phyloP scores from a whole-genome alignment of 2,888 invertebrate genomes.

The Drosophila stalkeri region DNA sequence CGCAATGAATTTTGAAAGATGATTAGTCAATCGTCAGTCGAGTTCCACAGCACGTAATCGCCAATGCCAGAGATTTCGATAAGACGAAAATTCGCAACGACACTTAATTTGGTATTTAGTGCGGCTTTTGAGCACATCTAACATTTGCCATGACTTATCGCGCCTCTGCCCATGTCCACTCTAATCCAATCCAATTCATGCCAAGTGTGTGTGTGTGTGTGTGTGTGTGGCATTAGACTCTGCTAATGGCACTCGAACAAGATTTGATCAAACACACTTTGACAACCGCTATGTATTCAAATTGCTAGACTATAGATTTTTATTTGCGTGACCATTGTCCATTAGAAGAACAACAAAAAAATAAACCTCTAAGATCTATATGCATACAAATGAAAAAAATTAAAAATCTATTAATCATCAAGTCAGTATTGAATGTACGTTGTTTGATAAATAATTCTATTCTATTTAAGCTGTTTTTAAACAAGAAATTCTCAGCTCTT shows the following conservation, averaged over 20 bases:
- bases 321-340: not conserved
- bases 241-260: constrained; percentile 2
- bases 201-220: not conserved
- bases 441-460: not conserved
- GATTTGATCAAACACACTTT: not conserved
- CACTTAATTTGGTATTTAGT: constrained; percentile 53
- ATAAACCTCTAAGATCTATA: not conserved
- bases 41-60: constrained; percentile 34
- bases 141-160: constrained; percentile 30
- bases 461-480: not conserved
- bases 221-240: constrained; percentile 3
- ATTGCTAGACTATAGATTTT: no score
- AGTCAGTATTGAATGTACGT: not conserved
- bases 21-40: constrained; percentile 55
- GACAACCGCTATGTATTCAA: not conserved
- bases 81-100: constrained; percentile 35
- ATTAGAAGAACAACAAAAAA: not conserved
- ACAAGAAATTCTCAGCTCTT: not conserved
- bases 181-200: not conserved
- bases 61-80: constrained; percentile 41
- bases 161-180: not conserved
- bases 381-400: not conserved
- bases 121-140: constrained; percentile 38
- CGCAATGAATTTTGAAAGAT: constrained; percentile 65
- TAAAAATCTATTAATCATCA: not conserved